A percentile compares a stretch with the other conserved stretches of the same genome.
These are phyloP conservation scores for Odontothrips loti DNA, from an alignment of 2,888 invertebrate species.

Conservation along the genomic window DNA sequence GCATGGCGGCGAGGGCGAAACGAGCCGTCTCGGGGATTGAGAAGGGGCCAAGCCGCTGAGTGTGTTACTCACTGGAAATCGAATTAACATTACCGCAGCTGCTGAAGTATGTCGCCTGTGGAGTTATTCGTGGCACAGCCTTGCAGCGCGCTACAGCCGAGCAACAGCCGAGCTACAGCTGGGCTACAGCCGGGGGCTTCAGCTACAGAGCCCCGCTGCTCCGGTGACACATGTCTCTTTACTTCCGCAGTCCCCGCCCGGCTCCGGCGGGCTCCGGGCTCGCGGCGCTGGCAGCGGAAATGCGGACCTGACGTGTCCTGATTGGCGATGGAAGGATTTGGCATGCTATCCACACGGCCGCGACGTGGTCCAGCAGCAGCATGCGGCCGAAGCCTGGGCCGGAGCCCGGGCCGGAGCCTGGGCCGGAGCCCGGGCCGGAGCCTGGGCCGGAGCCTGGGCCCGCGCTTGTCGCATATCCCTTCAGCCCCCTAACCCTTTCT, in stretches of 20 bases:
- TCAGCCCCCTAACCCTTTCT: too few relatives aligned
- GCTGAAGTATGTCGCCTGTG: neutral
- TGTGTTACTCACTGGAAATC: neutral
- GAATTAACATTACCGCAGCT: neutral
- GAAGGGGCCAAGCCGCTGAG: neutral
- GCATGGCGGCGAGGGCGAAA: neutral
- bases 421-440: neutral
- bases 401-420: neutral
- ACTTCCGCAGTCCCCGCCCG: neutral
- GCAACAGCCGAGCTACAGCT: neutral
- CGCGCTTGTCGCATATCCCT: too few relatives aligned
- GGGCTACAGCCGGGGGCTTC: too few relatives aligned
- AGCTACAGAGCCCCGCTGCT: neutral
- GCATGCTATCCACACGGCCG: neutral
- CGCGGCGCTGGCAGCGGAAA: neutral
- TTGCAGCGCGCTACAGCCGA: neutral
- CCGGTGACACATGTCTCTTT: slow-evolving; percentile 10
- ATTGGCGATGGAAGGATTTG: slow-evolving; percentile 21
- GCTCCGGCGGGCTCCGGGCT: neutral
- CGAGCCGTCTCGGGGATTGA: too few relatives aligned
- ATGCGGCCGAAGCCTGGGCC: neutral
- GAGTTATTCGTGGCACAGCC: neutral
- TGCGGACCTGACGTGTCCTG: slow-evolving; percentile 4
- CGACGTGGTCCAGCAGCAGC: neutral
- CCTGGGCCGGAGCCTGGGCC: neutral